A percentile compares a stretch with the other conserved stretches of the same genome.
These are phyloP conservation scores for Apogon talboti DNA, from an alignment of 2,797 vertebrate genomes.

Conservation along the genomic window DNA sequence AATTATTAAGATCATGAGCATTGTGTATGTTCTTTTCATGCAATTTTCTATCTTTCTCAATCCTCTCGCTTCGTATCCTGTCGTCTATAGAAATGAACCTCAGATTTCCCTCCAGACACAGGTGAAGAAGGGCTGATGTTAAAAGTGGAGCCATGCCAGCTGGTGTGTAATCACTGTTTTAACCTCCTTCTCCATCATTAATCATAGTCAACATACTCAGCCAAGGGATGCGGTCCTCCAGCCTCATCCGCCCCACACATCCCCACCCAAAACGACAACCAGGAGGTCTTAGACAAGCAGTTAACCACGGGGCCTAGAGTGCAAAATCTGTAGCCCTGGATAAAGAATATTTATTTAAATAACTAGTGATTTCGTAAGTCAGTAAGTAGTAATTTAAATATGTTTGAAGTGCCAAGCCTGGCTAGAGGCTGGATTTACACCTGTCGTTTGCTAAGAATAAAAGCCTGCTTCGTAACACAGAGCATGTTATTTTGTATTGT, in stretches of 20 bases:
- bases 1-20: no score
- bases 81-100: constrained; percentile 23
- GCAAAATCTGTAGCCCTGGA: constrained; percentile 31
- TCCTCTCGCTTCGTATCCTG: constrained; percentile 11
- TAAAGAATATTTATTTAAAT: constrained; percentile 57
- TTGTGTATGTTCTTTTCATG: no score
- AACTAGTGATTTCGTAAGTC: constrained; percentile 43
- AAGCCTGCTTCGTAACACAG: background rate
- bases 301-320: constrained; percentile 44
- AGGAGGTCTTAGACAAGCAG: constrained; percentile 37
- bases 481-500: background rate
- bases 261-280: constrained; percentile 3
- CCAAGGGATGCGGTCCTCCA: constrained; percentile 49
- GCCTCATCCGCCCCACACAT: constrained; percentile 22
- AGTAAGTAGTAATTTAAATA: constrained; percentile 38
- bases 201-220: constrained; percentile 68
- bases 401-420: constrained; percentile 21
- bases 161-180: constrained; percentile 76
- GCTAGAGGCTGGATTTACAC: constrained; percentile 25
- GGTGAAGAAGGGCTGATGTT: constrained; percentile 59
- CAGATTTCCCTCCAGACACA: constrained; percentile 52
- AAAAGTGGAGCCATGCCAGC: constrained; percentile 62
- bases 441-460: background rate
- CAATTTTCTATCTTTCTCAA: background rate
- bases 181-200: constrained; percentile 70